Evolutionary conservation across 1,140 invertebrate genomes (phyloP), one percentile per base, ranked within the genome.

Genomic region (Ladona fulva): DNA sequence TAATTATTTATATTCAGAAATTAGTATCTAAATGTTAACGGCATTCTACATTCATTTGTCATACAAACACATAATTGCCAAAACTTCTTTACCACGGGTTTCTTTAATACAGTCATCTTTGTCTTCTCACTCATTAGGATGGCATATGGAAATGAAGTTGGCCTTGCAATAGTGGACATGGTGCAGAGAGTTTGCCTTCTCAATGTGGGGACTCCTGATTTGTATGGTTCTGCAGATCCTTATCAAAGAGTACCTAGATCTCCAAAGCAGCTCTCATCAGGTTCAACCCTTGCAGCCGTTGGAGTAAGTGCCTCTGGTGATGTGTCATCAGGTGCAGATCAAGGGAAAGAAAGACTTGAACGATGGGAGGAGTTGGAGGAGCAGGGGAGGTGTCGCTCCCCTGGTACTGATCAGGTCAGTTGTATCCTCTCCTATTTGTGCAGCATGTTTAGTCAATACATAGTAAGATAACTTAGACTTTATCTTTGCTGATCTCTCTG

Each of bases 141-240:
- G 90, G 94, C 96, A 80, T 98, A 98, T 88, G 97, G 97, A 82
- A 97, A 96, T 85, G 96, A 98, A 86, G 92, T 92, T 80, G 96
- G 97, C 80, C 86, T 99, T 82, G 95, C 96, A 82, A 92, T 99
- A 85, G 91, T 98, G 82, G 97, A 99, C 88, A 93, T 96, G 85
- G 89, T 96, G 82, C 96, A 97, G 86, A 96, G 95, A 87, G 90
- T 91, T 78, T 93, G 94, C 85, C 89, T 99, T 80, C 87, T 96
- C 80, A 97, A 95, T 85, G 88, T 95, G 83, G 91, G 90, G 80
- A 92, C 93, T 79, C 88, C 91, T 79, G 95, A 97, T 85, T 90
- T 98, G 80, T 97, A 97, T 87, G 94, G 94, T 78, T 87, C 88
- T 42, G 90, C 91, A 78, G 96, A 97, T 87, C 95, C 95, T 24